Percentiles rank a stretch among this genome's conserved stretches.
phyloP scores from a whole-genome alignment of 64 coral and sea anemone genomes.

The Stichodactyla mertensii region DNA sequence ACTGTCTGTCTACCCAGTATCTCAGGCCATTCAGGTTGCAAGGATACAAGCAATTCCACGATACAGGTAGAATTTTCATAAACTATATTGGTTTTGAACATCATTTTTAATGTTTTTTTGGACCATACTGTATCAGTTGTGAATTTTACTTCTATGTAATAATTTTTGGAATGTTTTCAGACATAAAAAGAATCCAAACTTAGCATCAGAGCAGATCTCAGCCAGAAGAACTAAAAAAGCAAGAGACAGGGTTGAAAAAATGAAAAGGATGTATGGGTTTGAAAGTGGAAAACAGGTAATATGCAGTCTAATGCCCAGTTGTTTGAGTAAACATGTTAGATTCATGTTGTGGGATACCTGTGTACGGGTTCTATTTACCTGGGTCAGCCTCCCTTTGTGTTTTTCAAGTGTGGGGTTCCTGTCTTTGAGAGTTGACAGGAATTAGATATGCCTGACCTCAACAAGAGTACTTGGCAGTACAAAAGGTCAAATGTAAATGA shows the following conservation, averaged over 20 bases:
- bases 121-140: too few relatives aligned
- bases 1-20: constrained; percentile 41
- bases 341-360: too few relatives aligned
- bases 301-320: neutral
- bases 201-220: neutral
- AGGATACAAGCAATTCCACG: constrained; percentile 65
- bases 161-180: neutral
- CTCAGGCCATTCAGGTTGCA: constrained; percentile 69
- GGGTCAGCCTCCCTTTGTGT: too few relatives aligned
- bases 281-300: constrained; percentile 57
- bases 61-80: constrained; percentile 36
- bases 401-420: too few relatives aligned
- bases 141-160: neutral
- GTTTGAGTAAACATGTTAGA: too few relatives aligned
- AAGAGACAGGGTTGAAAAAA: constrained; percentile 82
- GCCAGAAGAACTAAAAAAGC: constrained; percentile 66
- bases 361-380: too few relatives aligned
- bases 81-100: too few relatives aligned
- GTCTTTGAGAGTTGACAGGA: too few relatives aligned
- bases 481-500: too few relatives aligned
- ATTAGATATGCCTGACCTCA: too few relatives aligned
- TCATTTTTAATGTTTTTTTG: too few relatives aligned
- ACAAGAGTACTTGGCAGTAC: too few relatives aligned
- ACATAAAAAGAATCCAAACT: constrained; percentile 2
- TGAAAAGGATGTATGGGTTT: constrained; percentile 89